Evolutionary conservation across 2,797 vertebrate genomes (phyloP).

Genomic region (Columba guinea): DNA sequence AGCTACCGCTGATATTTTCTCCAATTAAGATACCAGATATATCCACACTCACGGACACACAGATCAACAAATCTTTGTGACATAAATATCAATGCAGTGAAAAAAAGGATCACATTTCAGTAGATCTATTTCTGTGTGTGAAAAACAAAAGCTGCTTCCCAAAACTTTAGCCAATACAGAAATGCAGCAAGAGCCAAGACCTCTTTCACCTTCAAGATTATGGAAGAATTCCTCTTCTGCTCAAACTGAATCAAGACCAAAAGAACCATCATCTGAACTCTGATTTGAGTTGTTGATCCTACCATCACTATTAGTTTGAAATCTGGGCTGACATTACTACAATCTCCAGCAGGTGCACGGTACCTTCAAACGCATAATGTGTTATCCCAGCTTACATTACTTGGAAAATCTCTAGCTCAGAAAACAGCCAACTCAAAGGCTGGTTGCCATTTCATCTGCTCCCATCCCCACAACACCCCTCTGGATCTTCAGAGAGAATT

Average conservation of each 20-base stretch:
- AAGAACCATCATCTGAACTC: not conserved
- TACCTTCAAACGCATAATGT: not conserved
- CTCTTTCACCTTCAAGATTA: not conserved
- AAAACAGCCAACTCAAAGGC: not conserved
- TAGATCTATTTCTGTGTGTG: not conserved
- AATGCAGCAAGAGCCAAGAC: not conserved
- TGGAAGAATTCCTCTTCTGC: not conserved
- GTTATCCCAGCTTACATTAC: not conserved
- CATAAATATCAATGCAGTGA: not conserved
- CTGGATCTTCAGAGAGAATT: not conserved
- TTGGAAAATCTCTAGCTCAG: not conserved
- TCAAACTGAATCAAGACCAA: not conserved
- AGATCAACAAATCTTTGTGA: not conserved
- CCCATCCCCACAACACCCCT: accelerated
- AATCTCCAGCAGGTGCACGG: not conserved
- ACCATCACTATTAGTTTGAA: not conserved
- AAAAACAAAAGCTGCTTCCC: slow-evolving; percentile 29
- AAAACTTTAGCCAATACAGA: not conserved
- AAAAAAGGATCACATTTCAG: not conserved
- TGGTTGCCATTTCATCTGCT: not conserved
- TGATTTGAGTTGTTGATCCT: not conserved
- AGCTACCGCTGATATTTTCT: not conserved
- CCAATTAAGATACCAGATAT: not conserved
- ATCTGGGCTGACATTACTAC: not conserved
- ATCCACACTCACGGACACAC: accelerated